Percentiles rank a stretch among this genome's conserved stretches.
phyloP scores from a whole-genome alignment of 1,140 invertebrate species.

The Protaetia brevitarsis region DNA sequence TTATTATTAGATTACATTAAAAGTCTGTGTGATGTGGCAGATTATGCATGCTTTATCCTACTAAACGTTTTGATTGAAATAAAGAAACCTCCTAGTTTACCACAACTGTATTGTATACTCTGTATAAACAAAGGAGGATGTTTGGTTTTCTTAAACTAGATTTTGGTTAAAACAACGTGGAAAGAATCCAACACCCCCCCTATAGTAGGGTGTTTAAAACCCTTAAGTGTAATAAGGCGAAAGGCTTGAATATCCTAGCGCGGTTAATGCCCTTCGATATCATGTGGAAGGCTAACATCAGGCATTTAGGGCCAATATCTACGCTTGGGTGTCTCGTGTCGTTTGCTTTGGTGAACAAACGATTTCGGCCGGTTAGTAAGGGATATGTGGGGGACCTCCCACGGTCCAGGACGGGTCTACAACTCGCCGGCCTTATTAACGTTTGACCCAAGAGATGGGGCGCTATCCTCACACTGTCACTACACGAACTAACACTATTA shows the following conservation, averaged over 20 bases:
- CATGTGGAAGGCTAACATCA: neutral
- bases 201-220: too few species aligned
- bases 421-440: neutral
- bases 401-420: neutral
- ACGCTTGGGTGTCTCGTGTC: neutral
- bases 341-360: neutral
- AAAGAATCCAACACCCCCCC: too few species aligned
- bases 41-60: too few species aligned
- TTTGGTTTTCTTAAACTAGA: too few species aligned
- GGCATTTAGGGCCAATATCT: neutral
- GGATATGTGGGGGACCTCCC: neutral
- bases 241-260: neutral
- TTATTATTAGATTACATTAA: too few species aligned
- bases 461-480: neutral
- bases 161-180: too few species aligned
- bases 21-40: too few species aligned
- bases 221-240: neutral
- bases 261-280: neutral
- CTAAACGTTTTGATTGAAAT: too few species aligned
- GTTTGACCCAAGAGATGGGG: neutral
- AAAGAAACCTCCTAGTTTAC: too few species aligned
- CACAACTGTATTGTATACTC: too few species aligned
- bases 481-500: conserved; percentile 1
- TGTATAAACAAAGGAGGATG: too few species aligned
- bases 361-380: neutral